Percentiles rank a stretch among this genome's conserved stretches.
Evolutionary conservation across 2,888 invertebrate species (phyloP).

Genomic region (Drosophila differens): DNA sequence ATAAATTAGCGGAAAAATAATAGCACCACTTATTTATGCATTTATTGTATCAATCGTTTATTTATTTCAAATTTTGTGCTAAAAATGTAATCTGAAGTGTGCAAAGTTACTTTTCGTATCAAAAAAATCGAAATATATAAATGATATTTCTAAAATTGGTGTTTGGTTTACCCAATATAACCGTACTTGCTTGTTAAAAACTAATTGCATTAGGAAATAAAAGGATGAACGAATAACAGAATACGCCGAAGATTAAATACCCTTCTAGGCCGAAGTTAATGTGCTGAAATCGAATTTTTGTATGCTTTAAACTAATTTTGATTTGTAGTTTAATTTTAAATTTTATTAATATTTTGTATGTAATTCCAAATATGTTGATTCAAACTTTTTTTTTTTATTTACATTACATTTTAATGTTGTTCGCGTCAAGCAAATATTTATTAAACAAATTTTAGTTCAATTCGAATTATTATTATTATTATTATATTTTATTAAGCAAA

Average conservation of each 20-base stretch:
- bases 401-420: background rate
- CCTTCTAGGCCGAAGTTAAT: background rate
- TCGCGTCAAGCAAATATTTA: background rate
- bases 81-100: background rate
- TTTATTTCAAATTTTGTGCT: background rate
- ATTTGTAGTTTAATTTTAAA: no score
- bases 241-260: background rate
- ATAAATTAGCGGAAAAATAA: no score
- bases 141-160: no score
- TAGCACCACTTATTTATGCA: no score
- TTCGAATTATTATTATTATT: background rate
- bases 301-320: no score
- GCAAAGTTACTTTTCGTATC: background rate
- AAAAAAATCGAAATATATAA: background rate
- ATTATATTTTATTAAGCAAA: background rate
- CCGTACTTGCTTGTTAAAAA: background rate
- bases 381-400: background rate
- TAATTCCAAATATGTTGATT: background rate
- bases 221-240: background rate
- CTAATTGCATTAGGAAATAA: constrained; percentile 2
- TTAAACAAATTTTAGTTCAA: background rate
- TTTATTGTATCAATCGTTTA: no score
- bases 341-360: background rate
- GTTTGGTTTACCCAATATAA: no score
- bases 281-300: background rate